Evolutionary conservation across 1,140 invertebrate species (phyloP).

Genomic region (Bombus picipes): DNA sequence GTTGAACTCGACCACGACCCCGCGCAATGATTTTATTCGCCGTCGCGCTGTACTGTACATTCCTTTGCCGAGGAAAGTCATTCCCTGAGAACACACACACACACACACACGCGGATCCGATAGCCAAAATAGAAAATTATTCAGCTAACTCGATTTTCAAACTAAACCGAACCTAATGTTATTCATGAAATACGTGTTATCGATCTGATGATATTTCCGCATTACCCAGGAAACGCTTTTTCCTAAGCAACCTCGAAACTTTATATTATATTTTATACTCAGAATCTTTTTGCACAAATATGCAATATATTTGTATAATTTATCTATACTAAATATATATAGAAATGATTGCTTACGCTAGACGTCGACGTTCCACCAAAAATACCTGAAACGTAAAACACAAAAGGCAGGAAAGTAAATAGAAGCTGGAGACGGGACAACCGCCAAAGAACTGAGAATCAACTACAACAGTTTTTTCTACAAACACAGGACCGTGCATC

Average conservation of each 20-base stretch:
- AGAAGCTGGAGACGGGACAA: not conserved
- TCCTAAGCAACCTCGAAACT: too few species aligned
- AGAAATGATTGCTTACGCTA: too few species aligned
- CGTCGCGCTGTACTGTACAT: conserved; percentile 24
- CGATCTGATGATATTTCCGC: not conserved
- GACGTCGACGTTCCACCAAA: too few species aligned
- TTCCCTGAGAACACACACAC: conserved; percentile 33
- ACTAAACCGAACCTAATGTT: not conserved
- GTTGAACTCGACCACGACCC: conserved; percentile 59
- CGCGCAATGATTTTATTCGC: conserved; percentile 50
- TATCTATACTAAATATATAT: too few species aligned
- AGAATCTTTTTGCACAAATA: too few species aligned
- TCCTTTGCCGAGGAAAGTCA: conserved; percentile 52
- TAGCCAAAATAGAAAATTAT: not conserved
- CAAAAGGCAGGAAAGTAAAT: too few species aligned
- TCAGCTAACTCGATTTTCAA: not conserved
- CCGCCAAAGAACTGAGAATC: not conserved
- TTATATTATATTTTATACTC: too few species aligned
- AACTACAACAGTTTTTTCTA: not conserved
- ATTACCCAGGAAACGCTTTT: too few species aligned
- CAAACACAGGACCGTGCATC: not conserved
- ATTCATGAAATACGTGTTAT: not conserved
- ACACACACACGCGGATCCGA: not conserved
- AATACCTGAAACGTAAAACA: too few species aligned
- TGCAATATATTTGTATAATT: too few species aligned